These are phyloP conservation scores for Colostygia pectinataria DNA, from an alignment of 2,888 invertebrate genomes.

Conservation along the genomic window DNA sequence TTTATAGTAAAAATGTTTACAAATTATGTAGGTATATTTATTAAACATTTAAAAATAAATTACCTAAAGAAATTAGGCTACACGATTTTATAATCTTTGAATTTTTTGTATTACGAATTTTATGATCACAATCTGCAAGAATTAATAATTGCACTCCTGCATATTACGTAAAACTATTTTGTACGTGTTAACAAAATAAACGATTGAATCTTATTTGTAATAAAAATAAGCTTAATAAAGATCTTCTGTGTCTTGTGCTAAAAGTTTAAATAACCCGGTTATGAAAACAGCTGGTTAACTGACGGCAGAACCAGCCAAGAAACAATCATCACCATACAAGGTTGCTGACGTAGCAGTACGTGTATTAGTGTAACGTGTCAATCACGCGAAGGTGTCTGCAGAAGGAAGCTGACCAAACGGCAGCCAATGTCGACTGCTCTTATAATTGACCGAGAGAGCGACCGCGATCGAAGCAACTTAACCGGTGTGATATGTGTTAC, in stretches of 20 bases:
- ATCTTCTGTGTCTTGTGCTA: not conserved
- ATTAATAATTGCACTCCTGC: too few species aligned
- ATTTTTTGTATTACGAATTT: too few species aligned
- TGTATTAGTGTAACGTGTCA: slow-evolving; percentile 22
- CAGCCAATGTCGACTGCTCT: slow-evolving; percentile 63
- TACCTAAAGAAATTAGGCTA: too few species aligned
- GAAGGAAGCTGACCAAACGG: slow-evolving; percentile 60
- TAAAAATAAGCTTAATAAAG: not conserved
- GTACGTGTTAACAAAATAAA: too few species aligned
- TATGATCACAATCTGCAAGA: too few species aligned
- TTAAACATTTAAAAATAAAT: too few species aligned
- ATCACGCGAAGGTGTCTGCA: slow-evolving; percentile 44
- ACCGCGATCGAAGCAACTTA: slow-evolving; percentile 46
- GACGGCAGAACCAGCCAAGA: slow-evolving; percentile 28
- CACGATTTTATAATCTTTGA: too few species aligned
- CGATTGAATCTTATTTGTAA: not conserved
- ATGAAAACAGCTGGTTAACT: slow-evolving; percentile 21
- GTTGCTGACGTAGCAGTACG: slow-evolving; percentile 39
- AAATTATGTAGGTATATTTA: too few species aligned
- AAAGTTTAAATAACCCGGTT: slow-evolving; percentile 23
- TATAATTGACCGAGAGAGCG: slow-evolving; percentile 53
- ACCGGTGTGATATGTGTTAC: slow-evolving; percentile 43
- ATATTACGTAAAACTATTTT: too few species aligned
- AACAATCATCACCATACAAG: slow-evolving; percentile 42
- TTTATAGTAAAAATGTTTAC: too few species aligned